Conservation (phyloP, 1,140 invertebrate genomes). For the Copidosoma floridanum region DNA sequence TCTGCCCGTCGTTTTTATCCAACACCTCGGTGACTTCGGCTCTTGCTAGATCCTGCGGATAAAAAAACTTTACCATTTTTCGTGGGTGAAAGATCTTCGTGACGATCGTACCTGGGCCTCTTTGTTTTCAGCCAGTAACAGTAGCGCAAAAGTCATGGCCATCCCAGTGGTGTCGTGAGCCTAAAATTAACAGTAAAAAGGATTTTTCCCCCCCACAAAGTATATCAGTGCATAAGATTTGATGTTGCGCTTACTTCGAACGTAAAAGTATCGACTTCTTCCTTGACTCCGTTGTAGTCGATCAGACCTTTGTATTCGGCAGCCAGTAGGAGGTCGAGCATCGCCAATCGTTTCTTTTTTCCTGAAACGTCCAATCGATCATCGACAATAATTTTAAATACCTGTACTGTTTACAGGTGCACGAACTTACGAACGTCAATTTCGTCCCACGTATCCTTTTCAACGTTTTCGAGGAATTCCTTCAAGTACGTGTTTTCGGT, state of each 20-base stretch:
- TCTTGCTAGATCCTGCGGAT: conserved; percentile 26
- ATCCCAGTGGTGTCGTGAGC: conserved; percentile 35
- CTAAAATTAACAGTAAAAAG: no score
- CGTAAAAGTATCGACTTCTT: conserved; percentile 83
- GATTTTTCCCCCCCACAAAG: no score
- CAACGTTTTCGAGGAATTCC: background rate
- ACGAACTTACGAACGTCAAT: no score
- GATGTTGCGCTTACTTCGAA: conserved; percentile 59
- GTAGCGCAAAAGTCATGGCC: conserved; percentile 25
- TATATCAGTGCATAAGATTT: no score
- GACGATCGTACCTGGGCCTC: conserved; percentile 32
- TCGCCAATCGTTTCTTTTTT: conserved; percentile 70
- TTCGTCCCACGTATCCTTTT: no score
- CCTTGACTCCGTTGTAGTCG: conserved; percentile 67
- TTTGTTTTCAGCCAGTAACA: conserved; percentile 31
- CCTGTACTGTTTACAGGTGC: no score
- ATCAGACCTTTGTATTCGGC: conserved; percentile 57
- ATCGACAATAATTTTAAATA: no score
- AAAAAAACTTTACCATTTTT: no score
- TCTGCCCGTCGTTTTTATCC: conserved; percentile 8
- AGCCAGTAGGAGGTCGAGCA: conserved; percentile 76
- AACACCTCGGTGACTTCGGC: conserved; percentile 27
- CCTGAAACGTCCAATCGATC: background rate
- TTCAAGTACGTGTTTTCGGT: conserved; percentile 28
- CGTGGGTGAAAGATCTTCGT: no score